Evolutionary conservation across 1,140 invertebrate genomes (phyloP), one percentile per base, ranked within the genome.

Genomic region (Hestina assimilis): DNA sequence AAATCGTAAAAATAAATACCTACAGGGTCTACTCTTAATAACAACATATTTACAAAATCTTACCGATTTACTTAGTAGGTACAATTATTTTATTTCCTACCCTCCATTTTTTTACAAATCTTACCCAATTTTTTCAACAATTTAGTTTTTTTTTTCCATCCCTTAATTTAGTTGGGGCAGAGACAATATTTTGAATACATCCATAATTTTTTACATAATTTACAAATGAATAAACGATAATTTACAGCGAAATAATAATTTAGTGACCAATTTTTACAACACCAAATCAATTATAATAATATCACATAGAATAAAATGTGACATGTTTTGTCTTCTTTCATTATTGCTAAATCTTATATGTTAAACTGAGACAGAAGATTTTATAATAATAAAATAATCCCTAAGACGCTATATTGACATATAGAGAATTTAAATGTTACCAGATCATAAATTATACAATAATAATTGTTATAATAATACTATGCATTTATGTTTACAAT

Each of bases 1-100:
- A 87, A 84, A 83, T 79, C 73, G 79, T 83, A 77, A 73, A 84
- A 87, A 87, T 86, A 85, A 87, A 84, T 87, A 84, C 74, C 79
- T 85, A 84, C 78, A 55, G 72, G 81, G 78, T 72, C 83, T 87
- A 84, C 77, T 50, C 72, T 78, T 80, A 74, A 68, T 79, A 87
- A 79, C 70, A 83, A 87, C 77, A 83, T 87, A 84, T 87, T 80
- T 84, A 84, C 83, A 87, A 46, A 52, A 57, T 42, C 60, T 74
- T 72, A 74, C 63, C 65, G 60, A 66, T 70, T 73, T 70, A 76
- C 67, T 85, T 79, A 79, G 70, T 79, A 80, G 75, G 70, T 83
- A 80, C 74, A 75, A 66, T 75, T 72, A 79, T 69, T 69, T 76
- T 73, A 58, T 64, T 75, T 79, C 58, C 51, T 29, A 42, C 43